These are phyloP conservation scores for Pimpla rufipes DNA, from an alignment of 2,888 invertebrate species.

Conservation along the genomic window DNA sequence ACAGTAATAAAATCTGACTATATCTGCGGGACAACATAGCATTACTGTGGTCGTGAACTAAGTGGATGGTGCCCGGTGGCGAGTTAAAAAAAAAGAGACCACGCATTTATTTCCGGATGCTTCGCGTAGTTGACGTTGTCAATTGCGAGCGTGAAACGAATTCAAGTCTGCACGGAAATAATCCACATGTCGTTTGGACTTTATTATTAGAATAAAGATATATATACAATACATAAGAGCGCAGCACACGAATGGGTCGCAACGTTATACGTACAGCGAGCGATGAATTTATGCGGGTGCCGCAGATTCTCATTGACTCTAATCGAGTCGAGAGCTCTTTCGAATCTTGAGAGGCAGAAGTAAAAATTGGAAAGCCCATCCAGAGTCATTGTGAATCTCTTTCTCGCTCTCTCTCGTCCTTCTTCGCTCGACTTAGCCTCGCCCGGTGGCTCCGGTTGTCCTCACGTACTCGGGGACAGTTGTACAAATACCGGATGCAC, in stretches of 20 bases:
- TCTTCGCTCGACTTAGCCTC: neutral
- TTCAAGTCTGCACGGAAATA: conserved; percentile 56
- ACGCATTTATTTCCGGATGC: conserved; percentile 59
- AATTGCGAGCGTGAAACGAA: conserved; percentile 53
- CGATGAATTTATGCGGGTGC: neutral
- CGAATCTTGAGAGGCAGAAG: conserved; percentile 20
- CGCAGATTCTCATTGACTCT: conserved; percentile 20
- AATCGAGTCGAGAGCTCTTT: conserved; percentile 16
- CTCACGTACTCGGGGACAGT: conserved; percentile 29
- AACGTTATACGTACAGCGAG: neutral
- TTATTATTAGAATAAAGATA: conserved; percentile 28
- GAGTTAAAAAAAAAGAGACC: conserved; percentile 1
- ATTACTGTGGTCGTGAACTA: neutral
- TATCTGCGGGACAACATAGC: conserved; percentile 1
- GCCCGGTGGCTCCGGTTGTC: conserved; percentile 31
- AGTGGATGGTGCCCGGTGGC: neutral
- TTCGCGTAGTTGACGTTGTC: conserved; percentile 50
- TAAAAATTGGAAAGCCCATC: conserved; percentile 37
- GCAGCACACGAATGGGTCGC: neutral
- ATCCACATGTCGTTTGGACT: conserved; percentile 45
- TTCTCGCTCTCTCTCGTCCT: neutral
- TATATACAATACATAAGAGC: neutral
- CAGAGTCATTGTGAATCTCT: neutral
- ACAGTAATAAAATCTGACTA: neutral
- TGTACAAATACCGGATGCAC: conserved; percentile 65